Base-by-base conservation (phyloP, 2,113 vertebrate genomes). In the Sinocyclocheilus anshuiensis region DNA sequence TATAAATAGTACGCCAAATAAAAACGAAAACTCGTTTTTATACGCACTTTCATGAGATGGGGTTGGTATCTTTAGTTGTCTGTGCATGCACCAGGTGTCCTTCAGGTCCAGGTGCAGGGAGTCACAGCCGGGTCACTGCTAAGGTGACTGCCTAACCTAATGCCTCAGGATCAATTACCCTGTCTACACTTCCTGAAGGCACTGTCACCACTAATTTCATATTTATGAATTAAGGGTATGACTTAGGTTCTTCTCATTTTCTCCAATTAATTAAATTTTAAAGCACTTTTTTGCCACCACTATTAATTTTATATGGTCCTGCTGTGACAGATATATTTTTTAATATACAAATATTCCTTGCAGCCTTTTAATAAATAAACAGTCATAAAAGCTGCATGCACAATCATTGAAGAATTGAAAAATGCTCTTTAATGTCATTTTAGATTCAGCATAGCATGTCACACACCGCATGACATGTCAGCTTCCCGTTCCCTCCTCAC, bases 301-400 rank as follows among this genome's bases (percentile, higher is more conserved):
- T 71, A 8, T 71, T 36, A 18, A 71, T 71, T 36, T 36, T 20
- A 71, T 18, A 48, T 24, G 42, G 20, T 24, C 39, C 20, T 77
- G n/a, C 45, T 53, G 15, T 53, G 24, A 29, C 45, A 77, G n/a
- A n/a, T 50, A 18, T 11, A 9, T 16, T 50, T 77, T 29, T 77
- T 29, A 26, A 77, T 24, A 53, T 18, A 11, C 45, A 53, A 50
- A 15, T 77, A 48, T 77, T 50, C 42, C 45, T 50, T 77, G 75
- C 29, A 77, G n/a, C 26, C 42, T 77, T 74, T 42, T 24, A 77
- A 77, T 26, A 77, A 48, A 77, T 77, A 26, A 53, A 7, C 24
- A 24, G 48, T 53, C 75, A 77, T 53, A 53, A 77, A 75, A 77
- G 6, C 75, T 53, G 45, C n/a, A 77, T 53, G 75, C 48, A 29